A percentile compares a stretch with the other conserved stretches of the same genome.
These are phyloP conservation scores for Aphis craccivora DNA, from an alignment of 1,140 invertebrate species.

Conservation along the genomic window DNA sequence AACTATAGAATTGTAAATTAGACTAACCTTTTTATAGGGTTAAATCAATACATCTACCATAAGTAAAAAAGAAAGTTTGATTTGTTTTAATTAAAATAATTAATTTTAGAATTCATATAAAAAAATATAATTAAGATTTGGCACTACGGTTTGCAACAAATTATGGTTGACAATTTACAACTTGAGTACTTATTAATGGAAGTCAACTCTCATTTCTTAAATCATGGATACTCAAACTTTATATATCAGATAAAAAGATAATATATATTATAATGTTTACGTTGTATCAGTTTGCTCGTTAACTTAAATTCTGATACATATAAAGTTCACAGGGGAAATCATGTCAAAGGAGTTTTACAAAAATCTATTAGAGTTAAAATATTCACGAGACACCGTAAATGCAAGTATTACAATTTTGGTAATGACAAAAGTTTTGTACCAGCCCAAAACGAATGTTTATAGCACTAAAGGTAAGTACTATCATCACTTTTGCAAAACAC, in stretches of 20 bases:
- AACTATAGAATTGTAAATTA: not conserved
- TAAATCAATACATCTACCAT: not conserved
- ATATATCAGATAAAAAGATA: not conserved
- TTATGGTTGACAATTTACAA: not conserved
- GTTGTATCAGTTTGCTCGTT: not conserved
- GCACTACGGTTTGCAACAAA: not conserved
- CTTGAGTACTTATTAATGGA: not conserved
- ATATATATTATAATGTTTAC: not conserved
- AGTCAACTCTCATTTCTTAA: not conserved
- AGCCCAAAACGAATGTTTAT: constrained; percentile 26
- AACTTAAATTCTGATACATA: not conserved
- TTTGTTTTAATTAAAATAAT: not conserved
- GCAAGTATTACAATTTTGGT: constrained; percentile 19
- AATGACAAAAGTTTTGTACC: constrained; percentile 30
- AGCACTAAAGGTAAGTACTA: not conserved
- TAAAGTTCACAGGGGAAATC: constrained; percentile 40
- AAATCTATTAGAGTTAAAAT: constrained; percentile 42
- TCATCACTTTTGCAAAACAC: constrained; percentile 27
- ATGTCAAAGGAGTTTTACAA: constrained; percentile 13
- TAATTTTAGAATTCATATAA: not conserved
- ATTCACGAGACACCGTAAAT: not conserved
- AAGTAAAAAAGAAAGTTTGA: not conserved
- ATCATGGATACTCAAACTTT: not conserved
- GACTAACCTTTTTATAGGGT: not conserved
- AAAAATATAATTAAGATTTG: not conserved